Percentiles rank a stretch among this genome's conserved stretches.
Conservation (phyloP, 2,797 vertebrate species). For the Podarcis lilfordi region DNA sequence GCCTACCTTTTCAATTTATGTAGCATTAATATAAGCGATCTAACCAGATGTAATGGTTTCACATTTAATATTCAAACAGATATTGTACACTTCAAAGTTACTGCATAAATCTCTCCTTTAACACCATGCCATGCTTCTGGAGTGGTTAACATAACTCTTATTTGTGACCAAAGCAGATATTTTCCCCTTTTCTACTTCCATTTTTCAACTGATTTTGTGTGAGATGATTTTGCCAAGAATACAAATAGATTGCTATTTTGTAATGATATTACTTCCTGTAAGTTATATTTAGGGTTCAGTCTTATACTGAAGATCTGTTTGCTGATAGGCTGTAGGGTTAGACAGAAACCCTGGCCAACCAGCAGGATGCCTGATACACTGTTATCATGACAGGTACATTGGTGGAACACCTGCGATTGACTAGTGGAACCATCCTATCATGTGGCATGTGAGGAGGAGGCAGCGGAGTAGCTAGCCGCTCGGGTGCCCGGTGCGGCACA, state of each 20-base stretch:
- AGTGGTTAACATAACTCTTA: neutral
- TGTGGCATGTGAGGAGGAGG: neutral
- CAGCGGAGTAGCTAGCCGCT: neutral
- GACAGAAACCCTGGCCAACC: neutral
- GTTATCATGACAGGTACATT: neutral
- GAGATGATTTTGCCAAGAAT: neutral
- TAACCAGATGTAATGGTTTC: neutral
- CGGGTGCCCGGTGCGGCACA: too few species aligned
- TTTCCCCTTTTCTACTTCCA: neutral
- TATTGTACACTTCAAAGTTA: neutral
- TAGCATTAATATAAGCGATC: neutral
- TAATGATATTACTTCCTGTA: neutral
- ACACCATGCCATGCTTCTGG: neutral
- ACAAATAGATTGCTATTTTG: neutral
- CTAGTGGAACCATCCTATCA: neutral
- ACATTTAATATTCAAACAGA: neutral
- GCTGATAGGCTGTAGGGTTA: neutral
- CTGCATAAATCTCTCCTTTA: neutral
- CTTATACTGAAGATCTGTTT: neutral
- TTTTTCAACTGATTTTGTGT: neutral
- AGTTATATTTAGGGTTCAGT: neutral
- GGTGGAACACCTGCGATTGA: neutral
- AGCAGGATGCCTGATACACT: neutral
- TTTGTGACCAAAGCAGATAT: neutral
- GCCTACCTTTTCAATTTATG: neutral